Evolutionary conservation across 1,140 invertebrate genomes (phyloP).

Genomic region (Wiebesia pumilae): DNA sequence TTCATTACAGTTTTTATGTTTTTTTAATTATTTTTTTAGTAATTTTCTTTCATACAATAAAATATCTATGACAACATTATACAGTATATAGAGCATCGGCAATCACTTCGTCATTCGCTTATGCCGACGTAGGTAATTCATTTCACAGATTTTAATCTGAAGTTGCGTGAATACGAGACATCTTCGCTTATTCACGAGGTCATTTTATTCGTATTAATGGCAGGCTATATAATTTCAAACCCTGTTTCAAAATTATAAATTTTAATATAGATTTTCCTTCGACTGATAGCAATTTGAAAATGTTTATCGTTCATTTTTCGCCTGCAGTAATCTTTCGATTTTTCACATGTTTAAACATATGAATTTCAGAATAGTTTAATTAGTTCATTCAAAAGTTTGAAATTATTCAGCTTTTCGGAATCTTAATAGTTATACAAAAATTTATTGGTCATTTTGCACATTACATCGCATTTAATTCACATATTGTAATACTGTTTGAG

Average conservation of each 20-base stretch:
- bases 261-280: not conserved
- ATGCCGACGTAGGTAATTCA: conserved; percentile 1
- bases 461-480: not conserved
- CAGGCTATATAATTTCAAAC: conserved; percentile 15
- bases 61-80: conserved; percentile 72
- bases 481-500: not conserved
- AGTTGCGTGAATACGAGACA: conserved; percentile 29
- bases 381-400: not conserved
- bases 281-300: not conserved
- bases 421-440: not conserved
- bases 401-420: not conserved
- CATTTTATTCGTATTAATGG: conserved; percentile 10
- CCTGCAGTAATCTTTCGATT: too few species aligned
- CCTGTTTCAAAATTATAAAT: conserved; percentile 1
- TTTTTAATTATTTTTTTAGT: conserved; percentile 51
- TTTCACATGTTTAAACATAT: too few species aligned
- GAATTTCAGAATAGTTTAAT: too few species aligned
- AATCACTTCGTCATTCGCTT: conserved; percentile 13
- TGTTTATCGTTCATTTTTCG: too few species aligned
- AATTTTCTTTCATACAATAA: conserved; percentile 68
- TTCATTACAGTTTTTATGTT: conserved; percentile 50
- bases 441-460: not conserved
- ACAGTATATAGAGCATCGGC: conserved; percentile 40
- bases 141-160: conserved; percentile 37
- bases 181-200: not conserved